Conservation (phyloP, 2,888 invertebrate species). For the Miltochrista miniata region DNA sequence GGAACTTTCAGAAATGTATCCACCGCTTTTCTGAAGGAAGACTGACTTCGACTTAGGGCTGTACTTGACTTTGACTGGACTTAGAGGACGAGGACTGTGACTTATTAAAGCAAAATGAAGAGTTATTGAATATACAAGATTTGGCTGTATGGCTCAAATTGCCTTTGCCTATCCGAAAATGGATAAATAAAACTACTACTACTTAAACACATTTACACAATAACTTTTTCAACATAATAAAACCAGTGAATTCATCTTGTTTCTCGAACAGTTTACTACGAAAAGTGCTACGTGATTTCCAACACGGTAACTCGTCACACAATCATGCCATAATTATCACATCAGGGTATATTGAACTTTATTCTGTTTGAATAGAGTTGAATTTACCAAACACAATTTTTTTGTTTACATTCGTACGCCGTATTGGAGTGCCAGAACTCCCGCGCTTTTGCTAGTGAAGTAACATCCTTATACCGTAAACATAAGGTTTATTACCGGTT, state of each 20-base stretch:
- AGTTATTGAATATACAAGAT: no score
- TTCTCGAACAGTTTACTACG: conserved; percentile 21
- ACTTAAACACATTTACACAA: not conserved
- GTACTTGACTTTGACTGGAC: no score
- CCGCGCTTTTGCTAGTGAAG: conserved; percentile 17
- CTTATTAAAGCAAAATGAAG: no score
- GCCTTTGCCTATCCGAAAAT: no score
- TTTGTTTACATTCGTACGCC: conserved; percentile 37
- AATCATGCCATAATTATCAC: conserved; percentile 9
- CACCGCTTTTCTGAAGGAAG: no score
- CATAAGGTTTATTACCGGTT: conserved; percentile 20
- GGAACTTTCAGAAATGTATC: no score
- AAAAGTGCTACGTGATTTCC: conserved; percentile 40
- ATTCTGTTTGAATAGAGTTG: accelerated
- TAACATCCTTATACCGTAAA: conserved; percentile 10
- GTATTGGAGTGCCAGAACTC: conserved; percentile 27
- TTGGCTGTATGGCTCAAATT: no score
- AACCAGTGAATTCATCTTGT: conserved; percentile 2
- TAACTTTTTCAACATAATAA: not conserved
- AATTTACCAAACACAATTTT: conserved; percentile 13
- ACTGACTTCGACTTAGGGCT: no score
- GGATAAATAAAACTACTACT: no score
- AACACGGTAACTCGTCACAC: conserved; percentile 28
- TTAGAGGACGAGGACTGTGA: no score
- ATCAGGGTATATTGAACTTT: conserved; percentile 10